Percentiles rank a stretch among this genome's conserved stretches.
phyloP scores from a whole-genome alignment of 2,113 vertebrate species.

The Barbus barbus region DNA sequence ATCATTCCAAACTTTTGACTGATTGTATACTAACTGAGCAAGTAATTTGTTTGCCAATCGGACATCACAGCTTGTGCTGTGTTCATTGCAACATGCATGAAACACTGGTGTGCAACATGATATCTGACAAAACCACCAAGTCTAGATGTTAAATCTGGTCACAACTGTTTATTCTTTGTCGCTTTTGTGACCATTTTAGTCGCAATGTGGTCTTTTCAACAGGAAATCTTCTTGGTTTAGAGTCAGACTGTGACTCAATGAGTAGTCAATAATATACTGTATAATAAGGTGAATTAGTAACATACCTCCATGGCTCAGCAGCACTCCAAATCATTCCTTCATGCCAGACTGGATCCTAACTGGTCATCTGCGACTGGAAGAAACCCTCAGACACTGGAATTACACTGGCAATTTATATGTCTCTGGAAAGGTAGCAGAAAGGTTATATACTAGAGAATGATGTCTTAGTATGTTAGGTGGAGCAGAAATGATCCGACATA shows the following conservation, averaged over 20 bases:
- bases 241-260: background rate
- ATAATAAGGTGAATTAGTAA: background rate
- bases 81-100: background rate
- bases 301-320: background rate
- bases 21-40: too few species aligned
- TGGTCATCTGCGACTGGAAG: background rate
- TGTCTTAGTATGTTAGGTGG: slow-evolving; percentile 8
- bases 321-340: slow-evolving; percentile 9
- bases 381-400: background rate
- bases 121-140: background rate
- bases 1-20: too few species aligned
- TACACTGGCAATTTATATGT: background rate
- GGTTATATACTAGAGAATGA: background rate
- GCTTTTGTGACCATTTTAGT: background rate
- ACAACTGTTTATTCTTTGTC: background rate
- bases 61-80: background rate
- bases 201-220: background rate
- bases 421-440: slow-evolving; percentile 25
- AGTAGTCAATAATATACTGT: background rate
- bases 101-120: background rate
- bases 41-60: too few species aligned
- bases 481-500: background rate
- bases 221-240: background rate
- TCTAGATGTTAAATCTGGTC: background rate
- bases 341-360: slow-evolving; percentile 11